Evolutionary conservation across 2,888 invertebrate species (phyloP), one percentile per base, ranked within the genome.

Genomic region (Cantharis nigra): DNA sequence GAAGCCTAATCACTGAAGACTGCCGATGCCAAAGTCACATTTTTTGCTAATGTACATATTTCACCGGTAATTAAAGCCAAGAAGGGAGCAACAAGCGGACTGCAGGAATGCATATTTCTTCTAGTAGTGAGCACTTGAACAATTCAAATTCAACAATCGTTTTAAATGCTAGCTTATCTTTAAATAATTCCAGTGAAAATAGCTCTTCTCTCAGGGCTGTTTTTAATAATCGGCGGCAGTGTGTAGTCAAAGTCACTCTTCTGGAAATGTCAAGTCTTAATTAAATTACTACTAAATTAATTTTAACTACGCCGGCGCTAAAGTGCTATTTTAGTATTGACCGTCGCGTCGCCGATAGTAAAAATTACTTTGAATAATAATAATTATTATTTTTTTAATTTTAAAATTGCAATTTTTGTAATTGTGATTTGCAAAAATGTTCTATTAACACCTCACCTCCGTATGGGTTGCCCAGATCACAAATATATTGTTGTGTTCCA

Each of bases 221-320:
- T n/a, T 49, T 49, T 49, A 49, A 49, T 7, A 49, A 49, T 2
- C 49, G 71, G 20, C 69, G 78, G 65, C 30, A 76, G 49, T 78
- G 78, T 69, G 76, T 76, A 0, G 73, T 78, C 9, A 72, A 78
- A 69, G n/a, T n/a, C n/a, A n/a, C n/a, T n/a, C n/a, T n/a, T n/a
- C n/a, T n/a, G n/a, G n/a, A n/a, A n/a, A n/a, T n/a, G n/a, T n/a
- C n/a, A n/a, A n/a, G n/a, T n/a, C n/a, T n/a, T n/a, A n/a, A n/a
- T n/a, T n/a, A n/a, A n/a, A n/a, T n/a, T n/a, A n/a, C n/a, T n/a
- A n/a, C n/a, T n/a, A n/a, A n/a, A n/a, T n/a, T n/a, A n/a, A n/a
- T n/a, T n/a, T n/a, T n/a, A n/a, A n/a, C n/a, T n/a, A n/a, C n/a
- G n/a, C n/a, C n/a, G n/a, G n/a, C n/a, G n/a, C n/a, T n/a, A n/a